Percentiles rank a stretch among this genome's conserved stretches.
Evolutionary conservation across 92 coral and sea anemone species (phyloP).

Genomic region (Epizoanthus fatuus): DNA sequence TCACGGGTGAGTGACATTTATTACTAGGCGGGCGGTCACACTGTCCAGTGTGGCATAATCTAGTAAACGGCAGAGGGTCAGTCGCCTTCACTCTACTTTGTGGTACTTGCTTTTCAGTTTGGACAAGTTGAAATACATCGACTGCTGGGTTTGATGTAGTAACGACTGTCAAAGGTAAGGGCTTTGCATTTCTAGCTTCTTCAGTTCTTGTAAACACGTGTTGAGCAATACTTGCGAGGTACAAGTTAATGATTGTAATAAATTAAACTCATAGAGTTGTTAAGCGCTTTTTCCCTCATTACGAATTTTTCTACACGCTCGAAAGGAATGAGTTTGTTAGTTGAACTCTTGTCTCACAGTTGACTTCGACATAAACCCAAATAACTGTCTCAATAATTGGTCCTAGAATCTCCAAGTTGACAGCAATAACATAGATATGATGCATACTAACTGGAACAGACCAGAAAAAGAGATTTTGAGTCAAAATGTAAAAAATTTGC

Average conservation of each 20-base stretch:
- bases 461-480: no score
- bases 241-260: neutral
- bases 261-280: constrained; percentile 6
- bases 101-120: neutral
- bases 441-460: no score
- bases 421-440: no score
- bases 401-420: no score
- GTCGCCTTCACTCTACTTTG: constrained; percentile 3
- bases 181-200: neutral
- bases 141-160: neutral
- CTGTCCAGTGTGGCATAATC: neutral
- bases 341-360: neutral
- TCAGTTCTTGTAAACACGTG: constrained; percentile 33
- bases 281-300: neutral
- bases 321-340: neutral
- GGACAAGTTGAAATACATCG: neutral
- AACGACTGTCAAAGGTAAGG: constrained; percentile 29
- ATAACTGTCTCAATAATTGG: no score
- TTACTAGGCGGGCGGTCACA: constrained; percentile 42
- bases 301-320: neutral
- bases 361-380: constrained; percentile 32
- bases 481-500: no score
- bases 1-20: constrained; percentile 40
- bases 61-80: constrained; percentile 33
- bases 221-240: constrained; percentile 10